phyloP scores from a whole-genome alignment of 1,140 invertebrate genomes.

The Bemisia tabaci region DNA sequence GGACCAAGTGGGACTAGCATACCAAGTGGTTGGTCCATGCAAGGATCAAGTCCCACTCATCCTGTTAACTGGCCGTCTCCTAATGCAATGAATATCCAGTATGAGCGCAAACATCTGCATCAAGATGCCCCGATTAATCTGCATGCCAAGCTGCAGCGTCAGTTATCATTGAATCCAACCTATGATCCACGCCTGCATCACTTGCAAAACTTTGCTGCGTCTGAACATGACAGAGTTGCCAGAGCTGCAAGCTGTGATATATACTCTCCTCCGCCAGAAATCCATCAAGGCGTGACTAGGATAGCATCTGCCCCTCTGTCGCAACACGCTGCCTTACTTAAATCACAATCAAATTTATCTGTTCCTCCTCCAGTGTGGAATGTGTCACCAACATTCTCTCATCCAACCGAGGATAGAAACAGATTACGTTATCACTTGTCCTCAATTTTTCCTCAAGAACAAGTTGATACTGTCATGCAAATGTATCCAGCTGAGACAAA shows the following conservation, averaged over 20 bases:
- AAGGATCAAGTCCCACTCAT: background rate
- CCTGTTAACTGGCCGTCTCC: background rate
- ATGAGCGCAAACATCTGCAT: background rate
- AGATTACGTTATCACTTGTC: conserved; percentile 70
- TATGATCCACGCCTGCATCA: conserved; percentile 54
- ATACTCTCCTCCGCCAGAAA: conserved; percentile 22
- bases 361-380: conserved; percentile 42
- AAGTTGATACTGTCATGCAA: conserved; percentile 70
- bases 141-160: conserved; percentile 63
- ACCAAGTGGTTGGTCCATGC: background rate
- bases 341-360: conserved; percentile 36
- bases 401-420: conserved; percentile 46
- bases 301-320: conserved; percentile 59
- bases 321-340: conserved; percentile 28
- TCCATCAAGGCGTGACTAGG: conserved; percentile 41
- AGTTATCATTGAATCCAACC: conserved; percentile 63
- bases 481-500: conserved; percentile 75
- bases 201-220: conserved; percentile 26
- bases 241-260: conserved; percentile 20
- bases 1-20: background rate
- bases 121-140: conserved; percentile 25
- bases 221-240: conserved; percentile 19
- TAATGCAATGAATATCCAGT: background rate
- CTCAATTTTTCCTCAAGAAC: conserved; percentile 74
- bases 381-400: conserved; percentile 13